A percentile compares a stretch with the other conserved stretches of the same genome.
These are phyloP conservation scores for Barnardius zonarius DNA, from an alignment of 2,113 vertebrate genomes.

Conservation along the genomic window DNA sequence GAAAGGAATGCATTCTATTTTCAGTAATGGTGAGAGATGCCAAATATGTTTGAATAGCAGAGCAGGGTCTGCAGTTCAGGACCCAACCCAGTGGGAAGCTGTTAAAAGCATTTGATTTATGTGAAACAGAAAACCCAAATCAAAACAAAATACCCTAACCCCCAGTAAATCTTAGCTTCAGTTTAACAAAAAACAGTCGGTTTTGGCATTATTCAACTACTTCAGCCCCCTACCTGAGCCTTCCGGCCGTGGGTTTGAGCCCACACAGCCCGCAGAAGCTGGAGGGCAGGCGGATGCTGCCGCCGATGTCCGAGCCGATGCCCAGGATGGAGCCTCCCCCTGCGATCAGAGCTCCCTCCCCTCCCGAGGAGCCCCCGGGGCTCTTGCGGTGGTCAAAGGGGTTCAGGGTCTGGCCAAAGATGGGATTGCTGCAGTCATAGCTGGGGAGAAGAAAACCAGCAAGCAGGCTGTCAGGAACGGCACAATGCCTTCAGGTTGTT, in stretches of 20 bases:
- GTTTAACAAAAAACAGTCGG: not conserved
- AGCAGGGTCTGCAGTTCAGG: not conserved
- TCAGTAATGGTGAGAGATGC: not conserved
- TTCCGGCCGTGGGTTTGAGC: constrained; percentile 65
- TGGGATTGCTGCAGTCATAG: constrained; percentile 74
- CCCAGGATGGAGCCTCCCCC: constrained; percentile 75
- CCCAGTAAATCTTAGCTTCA: not conserved
- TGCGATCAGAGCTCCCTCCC: constrained; percentile 73
- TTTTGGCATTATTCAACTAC: not conserved
- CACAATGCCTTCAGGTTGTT: not conserved
- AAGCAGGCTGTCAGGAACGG: not conserved
- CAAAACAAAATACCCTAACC: not conserved
- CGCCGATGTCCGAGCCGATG: constrained; percentile 68
- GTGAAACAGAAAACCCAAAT: not conserved
- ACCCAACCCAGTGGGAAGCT: not conserved
- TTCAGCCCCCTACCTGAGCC: constrained; percentile 9
- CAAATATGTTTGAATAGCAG: not conserved
- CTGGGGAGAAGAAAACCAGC: constrained; percentile 38
- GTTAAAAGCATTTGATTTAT: not conserved
- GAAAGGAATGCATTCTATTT: not conserved
- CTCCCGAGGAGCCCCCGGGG: constrained; percentile 73
- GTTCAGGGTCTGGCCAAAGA: constrained; percentile 62
- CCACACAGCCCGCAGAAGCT: constrained; percentile 78
- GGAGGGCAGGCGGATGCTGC: constrained; percentile 75
- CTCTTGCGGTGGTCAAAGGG: constrained; percentile 57